A percentile compares a stretch with the other conserved stretches of the same genome.
Conservation (phyloP, 1,140 invertebrate genomes). For the Onthophagus taurus region DNA sequence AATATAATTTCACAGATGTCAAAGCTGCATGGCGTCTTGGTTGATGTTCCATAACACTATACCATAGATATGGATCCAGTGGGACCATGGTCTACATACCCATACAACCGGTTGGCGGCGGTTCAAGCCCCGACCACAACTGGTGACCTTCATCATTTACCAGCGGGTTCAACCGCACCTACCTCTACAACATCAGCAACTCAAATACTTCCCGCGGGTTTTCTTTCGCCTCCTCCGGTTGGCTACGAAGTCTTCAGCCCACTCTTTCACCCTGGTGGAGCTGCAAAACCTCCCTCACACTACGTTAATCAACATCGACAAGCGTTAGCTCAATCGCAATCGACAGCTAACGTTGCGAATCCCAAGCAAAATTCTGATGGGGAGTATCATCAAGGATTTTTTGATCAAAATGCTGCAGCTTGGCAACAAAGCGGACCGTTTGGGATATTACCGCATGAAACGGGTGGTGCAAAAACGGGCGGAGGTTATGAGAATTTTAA, state of each 20-base stretch:
- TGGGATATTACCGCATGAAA: slow-evolving; percentile 68
- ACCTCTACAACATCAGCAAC: slow-evolving; percentile 41
- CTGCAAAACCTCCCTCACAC: slow-evolving; percentile 51
- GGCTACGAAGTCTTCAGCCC: slow-evolving; percentile 65
- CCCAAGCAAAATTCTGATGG: slow-evolving; percentile 45
- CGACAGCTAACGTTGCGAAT: slow-evolving; percentile 42
- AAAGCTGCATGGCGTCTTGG: slow-evolving; percentile 32
- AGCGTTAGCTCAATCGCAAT: slow-evolving; percentile 32
- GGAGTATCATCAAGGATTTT: slow-evolving; percentile 39
- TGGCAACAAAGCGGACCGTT: slow-evolving; percentile 67
- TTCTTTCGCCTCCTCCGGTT: slow-evolving; percentile 55
- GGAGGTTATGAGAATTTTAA: slow-evolving; percentile 58
- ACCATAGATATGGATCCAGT: slow-evolving; percentile 61
- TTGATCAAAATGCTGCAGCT: slow-evolving; percentile 35
- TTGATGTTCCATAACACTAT: slow-evolving; percentile 8
- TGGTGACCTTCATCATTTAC: slow-evolving; percentile 56
- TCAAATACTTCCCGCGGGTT: slow-evolving; percentile 58
- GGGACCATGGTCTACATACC: slow-evolving; percentile 65
- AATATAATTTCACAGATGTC: slow-evolving; percentile 35
- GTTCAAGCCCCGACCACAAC: slow-evolving; percentile 41
- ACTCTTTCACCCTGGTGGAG: slow-evolving; percentile 59
- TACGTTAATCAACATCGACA: slow-evolving; percentile 42
- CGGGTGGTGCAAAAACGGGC: slow-evolving; percentile 54
- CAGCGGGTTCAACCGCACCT: slow-evolving; percentile 39
- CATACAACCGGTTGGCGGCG: slow-evolving; percentile 58